These are phyloP conservation scores for Streptopelia turtur DNA, from an alignment of 2,797 vertebrate genomes.

Conservation along the genomic window DNA sequence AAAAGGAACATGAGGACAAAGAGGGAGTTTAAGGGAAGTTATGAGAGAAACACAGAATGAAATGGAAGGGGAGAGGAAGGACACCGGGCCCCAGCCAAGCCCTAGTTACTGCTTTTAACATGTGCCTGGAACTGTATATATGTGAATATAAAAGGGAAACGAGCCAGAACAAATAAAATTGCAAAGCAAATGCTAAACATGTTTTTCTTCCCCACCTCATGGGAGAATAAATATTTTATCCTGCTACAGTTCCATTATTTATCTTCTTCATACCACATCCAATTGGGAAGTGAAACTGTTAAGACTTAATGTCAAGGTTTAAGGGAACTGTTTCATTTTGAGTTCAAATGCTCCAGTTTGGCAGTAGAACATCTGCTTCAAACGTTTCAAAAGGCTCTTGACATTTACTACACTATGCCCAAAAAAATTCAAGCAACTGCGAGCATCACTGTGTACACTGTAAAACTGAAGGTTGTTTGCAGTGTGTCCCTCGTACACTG, in stretches of 20 bases:
- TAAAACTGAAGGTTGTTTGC: slow-evolving; percentile 21
- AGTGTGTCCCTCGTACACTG: background rate
- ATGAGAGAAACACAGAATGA: slow-evolving; percentile 5
- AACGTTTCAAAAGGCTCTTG: slow-evolving; percentile 62
- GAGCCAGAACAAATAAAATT: slow-evolving; percentile 77
- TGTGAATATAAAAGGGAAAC: slow-evolving; percentile 61
- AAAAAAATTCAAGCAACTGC: background rate
- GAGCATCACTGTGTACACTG: background rate
- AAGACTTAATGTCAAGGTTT: slow-evolving; percentile 67
- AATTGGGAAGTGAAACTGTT: slow-evolving; percentile 72
- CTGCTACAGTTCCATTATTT: slow-evolving; percentile 74
- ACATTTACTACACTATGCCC: slow-evolving; percentile 47
- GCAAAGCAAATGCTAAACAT: slow-evolving; percentile 73
- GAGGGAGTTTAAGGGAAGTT: slow-evolving; percentile 37
- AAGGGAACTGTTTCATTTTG: slow-evolving; percentile 68
- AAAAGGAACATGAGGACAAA: background rate
- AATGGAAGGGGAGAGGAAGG: slow-evolving; percentile 57
- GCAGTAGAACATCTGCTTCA: slow-evolving; percentile 58
- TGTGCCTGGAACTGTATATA: slow-evolving; percentile 69
- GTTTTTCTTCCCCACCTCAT: slow-evolving; percentile 71
- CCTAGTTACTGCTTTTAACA: slow-evolving; percentile 66
- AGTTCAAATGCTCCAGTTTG: slow-evolving; percentile 68
- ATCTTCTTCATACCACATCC: slow-evolving; percentile 72
- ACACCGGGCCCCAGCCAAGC: slow-evolving; percentile 46
- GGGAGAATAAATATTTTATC: slow-evolving; percentile 76